Percentiles rank a stretch among this genome's conserved stretches.
Evolutionary conservation across 2,888 invertebrate genomes (phyloP).

Genomic region (Agriotes lineatus): DNA sequence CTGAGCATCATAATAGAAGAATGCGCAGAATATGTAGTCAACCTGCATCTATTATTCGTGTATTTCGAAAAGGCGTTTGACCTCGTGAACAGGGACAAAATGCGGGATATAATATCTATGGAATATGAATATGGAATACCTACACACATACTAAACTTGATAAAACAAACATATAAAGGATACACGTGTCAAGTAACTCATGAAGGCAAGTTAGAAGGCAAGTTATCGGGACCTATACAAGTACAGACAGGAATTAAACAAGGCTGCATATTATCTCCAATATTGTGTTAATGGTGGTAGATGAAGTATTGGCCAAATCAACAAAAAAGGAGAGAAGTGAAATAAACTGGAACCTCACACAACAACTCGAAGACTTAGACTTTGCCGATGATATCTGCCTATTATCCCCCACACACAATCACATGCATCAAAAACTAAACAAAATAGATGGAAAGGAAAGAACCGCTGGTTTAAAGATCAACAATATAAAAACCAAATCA

Average conservation of each 20-base stretch:
- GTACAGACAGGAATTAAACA: neutral
- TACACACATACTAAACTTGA: neutral
- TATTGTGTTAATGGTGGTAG: neutral
- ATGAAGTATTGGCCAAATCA: neutral
- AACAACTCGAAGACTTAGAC: neutral
- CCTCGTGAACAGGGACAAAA: neutral
- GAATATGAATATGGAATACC: neutral
- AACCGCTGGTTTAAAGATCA: neutral
- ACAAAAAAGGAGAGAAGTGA: neutral
- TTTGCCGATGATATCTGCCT: neutral
- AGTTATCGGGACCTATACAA: neutral
- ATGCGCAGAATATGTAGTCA: no score
- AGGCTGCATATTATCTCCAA: neutral
- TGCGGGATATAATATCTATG: neutral
- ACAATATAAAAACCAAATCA: neutral
- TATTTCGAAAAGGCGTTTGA: neutral
- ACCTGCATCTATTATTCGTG: no score
- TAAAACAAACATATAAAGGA: neutral
- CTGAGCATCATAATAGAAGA: no score
- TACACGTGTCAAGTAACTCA: neutral
- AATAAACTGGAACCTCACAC: neutral
- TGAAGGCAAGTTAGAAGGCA: neutral
- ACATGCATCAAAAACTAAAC: neutral
- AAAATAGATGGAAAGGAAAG: neutral
- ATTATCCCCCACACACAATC: neutral